Evolutionary conservation across 1,140 invertebrate species (phyloP), one percentile per base, ranked within the genome.

Genomic region (Arctopsyche grandis): DNA sequence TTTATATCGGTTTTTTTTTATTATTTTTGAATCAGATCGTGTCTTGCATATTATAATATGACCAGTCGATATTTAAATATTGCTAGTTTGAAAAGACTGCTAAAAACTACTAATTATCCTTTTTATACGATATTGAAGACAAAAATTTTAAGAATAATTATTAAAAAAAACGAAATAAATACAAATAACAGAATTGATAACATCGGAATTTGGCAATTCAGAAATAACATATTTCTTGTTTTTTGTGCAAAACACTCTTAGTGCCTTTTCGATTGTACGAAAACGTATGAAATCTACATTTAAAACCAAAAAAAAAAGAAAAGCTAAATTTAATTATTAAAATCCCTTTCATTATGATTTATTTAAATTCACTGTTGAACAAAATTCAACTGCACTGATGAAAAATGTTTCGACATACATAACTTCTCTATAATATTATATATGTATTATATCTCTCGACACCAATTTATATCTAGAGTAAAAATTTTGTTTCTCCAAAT

Each of bases 181-280:
- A 66, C 5, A 26, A 22, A 24, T 5, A 10, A 66, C 24, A 26
- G 19, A 60, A 19, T n/a, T 60, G n/a, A 0, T 21, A 60, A 60
- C 9, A 60, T 60, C 21, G 16, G 56, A 19, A 60, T 75, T 38
- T 21, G 73, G 56, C 73, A 24, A 21, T 9, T 16, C 9, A 9
- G 69, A 19, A 48, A 14, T 73, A 43, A 43, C 14, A 73, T 10
- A 29, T 24, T 46, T 14, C 46, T 74, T 46, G 48, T 74, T 29
- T 60, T 52, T 66, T 56, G 46, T 71, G 69, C 24, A 74, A 74
- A 74, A 74, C 52, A 76, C 56, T 76, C 24, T 76, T 76, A 76
- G 74, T 76, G 74, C 74, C 74, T 76, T 76, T 60, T 63, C 74
- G 74, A 52, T 22, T 56, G 74, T 76, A 76, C 74, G 74, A 76